Evolutionary conservation across 1,140 invertebrate genomes (phyloP).

Genomic region (Sitobion miscanthi): DNA sequence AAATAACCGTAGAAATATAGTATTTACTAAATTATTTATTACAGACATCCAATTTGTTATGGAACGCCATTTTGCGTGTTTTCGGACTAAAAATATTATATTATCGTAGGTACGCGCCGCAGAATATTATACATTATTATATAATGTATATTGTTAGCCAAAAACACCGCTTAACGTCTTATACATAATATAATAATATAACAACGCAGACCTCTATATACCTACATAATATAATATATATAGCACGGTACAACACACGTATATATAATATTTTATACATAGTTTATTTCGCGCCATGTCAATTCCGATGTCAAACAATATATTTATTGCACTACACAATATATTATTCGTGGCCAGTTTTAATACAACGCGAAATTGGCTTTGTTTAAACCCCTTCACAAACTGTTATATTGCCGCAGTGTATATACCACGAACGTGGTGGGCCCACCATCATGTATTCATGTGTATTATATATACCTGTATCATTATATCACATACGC

Average conservation of each 20-base stretch:
- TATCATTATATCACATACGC: background rate
- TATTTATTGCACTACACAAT: conserved; percentile 27
- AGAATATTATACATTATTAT: background rate
- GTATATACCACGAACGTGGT: background rate
- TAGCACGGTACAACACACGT: background rate
- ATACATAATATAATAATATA: background rate
- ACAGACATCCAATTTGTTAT: background rate
- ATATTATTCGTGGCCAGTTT: conserved; percentile 31
- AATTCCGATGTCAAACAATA: conserved; percentile 35
- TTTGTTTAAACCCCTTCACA: conserved; percentile 48
- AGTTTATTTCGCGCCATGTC: conserved; percentile 16
- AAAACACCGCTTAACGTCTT: background rate
- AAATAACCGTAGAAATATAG: background rate
- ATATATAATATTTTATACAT: background rate
- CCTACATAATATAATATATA: background rate
- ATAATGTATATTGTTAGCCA: background rate
- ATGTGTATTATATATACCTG: conserved; percentile 22
- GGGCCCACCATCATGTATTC: no score
- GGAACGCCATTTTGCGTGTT: background rate
- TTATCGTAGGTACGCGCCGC: background rate
- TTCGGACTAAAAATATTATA: background rate
- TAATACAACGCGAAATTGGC: conserved; percentile 34
- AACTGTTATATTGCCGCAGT: background rate
- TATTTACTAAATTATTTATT: background rate
- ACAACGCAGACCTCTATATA: background rate